A percentile compares a stretch with the other conserved stretches of the same genome.
Conservation (phyloP, 2,797 vertebrate species). For the Poecilia velifera region DNA sequence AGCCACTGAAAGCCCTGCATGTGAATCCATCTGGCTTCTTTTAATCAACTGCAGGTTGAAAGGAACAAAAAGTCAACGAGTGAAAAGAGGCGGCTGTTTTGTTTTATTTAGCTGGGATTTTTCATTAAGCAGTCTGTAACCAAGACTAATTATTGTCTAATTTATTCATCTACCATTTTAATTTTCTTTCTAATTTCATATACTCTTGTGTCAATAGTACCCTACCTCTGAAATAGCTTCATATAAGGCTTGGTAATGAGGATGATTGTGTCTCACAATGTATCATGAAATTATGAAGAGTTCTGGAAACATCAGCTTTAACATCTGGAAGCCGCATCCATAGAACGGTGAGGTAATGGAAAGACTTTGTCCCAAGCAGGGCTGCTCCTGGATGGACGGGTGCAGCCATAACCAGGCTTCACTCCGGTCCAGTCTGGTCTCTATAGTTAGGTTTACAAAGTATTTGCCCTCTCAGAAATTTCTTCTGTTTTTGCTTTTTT, state of each 20-base stretch:
- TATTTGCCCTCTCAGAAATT: background rate
- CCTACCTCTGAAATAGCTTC: background rate
- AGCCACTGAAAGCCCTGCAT: slow-evolving; percentile 33
- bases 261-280: background rate
- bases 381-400: too few relatives aligned
- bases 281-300: background rate
- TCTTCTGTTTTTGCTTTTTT: background rate
- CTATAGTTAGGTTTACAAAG: background rate
- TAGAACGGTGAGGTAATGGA: background rate
- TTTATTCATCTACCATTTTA: background rate
- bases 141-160: background rate
- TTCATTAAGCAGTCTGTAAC: background rate
- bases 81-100: background rate
- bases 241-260: background rate
- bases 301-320: background rate
- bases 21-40: slow-evolving; percentile 31
- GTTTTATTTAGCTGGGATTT: background rate
- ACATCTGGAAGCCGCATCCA: background rate
- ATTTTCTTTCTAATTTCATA: background rate
- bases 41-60: slow-evolving; percentile 38
- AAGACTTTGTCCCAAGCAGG: background rate
- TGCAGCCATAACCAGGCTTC: too few relatives aligned
- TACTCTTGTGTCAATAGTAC: background rate
- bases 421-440: background rate
- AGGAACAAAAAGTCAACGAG: background rate